Conservation (phyloP, 2,797 vertebrate genomes). For the Staurois parvus region DNA sequence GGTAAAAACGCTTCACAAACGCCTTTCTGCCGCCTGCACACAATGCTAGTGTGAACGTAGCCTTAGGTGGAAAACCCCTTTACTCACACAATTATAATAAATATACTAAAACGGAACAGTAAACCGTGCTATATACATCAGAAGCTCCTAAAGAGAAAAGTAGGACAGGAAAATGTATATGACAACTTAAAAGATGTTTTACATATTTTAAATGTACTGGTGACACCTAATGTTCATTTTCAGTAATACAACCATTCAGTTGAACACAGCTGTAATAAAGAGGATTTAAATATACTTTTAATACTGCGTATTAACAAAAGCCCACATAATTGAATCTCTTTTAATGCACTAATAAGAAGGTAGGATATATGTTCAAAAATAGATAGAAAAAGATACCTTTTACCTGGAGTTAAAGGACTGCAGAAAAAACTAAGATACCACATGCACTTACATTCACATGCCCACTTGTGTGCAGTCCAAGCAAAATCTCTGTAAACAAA, state of each 20-base stretch:
- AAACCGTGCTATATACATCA: not conserved
- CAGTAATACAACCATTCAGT: conserved; percentile 51
- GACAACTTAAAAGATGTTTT: not conserved
- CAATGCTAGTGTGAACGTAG: no score
- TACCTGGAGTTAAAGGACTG: no score
- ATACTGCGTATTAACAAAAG: not conserved
- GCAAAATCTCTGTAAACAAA: no score
- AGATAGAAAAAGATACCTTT: no score
- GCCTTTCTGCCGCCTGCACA: no score
- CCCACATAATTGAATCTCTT: not conserved
- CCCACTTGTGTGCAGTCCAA: no score
- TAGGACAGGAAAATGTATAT: not conserved
- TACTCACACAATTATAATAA: not conserved
- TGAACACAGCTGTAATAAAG: not conserved
- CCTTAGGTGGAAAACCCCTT: not conserved
- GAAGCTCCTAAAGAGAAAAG: not conserved
- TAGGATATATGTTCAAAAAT: no score
- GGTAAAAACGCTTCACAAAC: no score
- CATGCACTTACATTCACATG: no score
- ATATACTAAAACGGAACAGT: not conserved
- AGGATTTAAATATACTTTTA: no score
- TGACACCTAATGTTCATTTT: conserved; percentile 72
- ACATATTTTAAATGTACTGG: conserved; percentile 61
- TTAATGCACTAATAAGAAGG: no score
- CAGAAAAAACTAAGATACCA: no score